Conservation (phyloP, 2,797 vertebrate genomes). For the Darevskia mixta region DNA sequence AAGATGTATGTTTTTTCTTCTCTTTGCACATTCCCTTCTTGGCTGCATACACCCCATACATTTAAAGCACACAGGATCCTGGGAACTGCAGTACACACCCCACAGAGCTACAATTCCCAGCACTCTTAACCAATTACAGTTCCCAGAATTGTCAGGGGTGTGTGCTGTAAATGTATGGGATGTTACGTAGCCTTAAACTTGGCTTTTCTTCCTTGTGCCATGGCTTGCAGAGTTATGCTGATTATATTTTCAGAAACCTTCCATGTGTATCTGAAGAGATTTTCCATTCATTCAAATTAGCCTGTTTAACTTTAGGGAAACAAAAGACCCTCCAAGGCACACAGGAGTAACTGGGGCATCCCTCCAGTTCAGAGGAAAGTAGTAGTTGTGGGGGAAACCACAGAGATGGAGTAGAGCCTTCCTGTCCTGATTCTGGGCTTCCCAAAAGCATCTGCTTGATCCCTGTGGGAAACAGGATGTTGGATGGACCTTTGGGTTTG, state of each 20-base stretch:
- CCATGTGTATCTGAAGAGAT: not conserved
- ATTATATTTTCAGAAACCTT: not conserved
- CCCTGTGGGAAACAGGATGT: not conserved
- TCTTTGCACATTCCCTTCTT: not conserved
- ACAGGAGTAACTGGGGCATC: not conserved
- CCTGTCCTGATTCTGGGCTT: not conserved
- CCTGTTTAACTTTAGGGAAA: not conserved
- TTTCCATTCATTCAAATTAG: not conserved
- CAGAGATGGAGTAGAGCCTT: not conserved
- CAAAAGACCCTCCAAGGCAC: not conserved
- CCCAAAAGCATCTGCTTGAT: not conserved
- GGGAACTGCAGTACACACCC: too few species aligned
- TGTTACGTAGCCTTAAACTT: not conserved
- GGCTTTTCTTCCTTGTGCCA: not conserved
- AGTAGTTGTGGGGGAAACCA: not conserved
- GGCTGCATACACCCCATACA: too few species aligned
- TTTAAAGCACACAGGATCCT: too few species aligned
- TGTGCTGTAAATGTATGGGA: too few species aligned
- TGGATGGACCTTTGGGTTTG: not conserved
- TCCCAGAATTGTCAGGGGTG: too few species aligned
- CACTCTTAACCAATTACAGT: too few species aligned
- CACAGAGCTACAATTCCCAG: too few species aligned
- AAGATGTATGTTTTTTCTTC: not conserved
- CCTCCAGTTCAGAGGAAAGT: not conserved
- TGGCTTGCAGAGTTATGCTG: not conserved